These are phyloP conservation scores for Electrona antarctica DNA, from an alignment of 2,113 vertebrate genomes.

Conservation along the genomic window DNA sequence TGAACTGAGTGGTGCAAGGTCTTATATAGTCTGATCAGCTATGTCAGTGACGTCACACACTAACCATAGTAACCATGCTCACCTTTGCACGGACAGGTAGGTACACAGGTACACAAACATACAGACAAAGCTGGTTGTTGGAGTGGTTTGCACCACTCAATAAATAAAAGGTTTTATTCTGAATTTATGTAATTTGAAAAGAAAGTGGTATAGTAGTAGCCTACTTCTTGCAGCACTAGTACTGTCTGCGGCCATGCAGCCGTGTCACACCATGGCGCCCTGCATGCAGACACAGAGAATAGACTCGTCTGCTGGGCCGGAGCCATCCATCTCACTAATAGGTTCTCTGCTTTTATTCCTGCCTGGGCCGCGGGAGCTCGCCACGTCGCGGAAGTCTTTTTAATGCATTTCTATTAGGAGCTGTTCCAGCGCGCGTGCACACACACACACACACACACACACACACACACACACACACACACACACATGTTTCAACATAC, in stretches of 20 bases:
- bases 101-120: no score
- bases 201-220: no score
- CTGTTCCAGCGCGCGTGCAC: slow-evolving; percentile 50
- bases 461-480: background rate
- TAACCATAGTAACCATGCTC: no score
- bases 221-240: no score
- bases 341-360: slow-evolving; percentile 54
- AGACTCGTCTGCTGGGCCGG: slow-evolving; percentile 41
- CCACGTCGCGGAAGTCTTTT: slow-evolving; percentile 49
- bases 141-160: no score
- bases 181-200: no score
- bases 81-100: no score
- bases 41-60: no score
- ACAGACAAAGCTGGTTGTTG: no score
- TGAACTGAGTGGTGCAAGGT: no score
- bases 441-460: slow-evolving; percentile 27
- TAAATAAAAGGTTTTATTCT: no score
- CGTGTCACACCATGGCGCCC: slow-evolving; percentile 12
- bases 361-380: slow-evolving; percentile 24
- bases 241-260: slow-evolving; percentile 2
- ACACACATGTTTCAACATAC: background rate
- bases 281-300: slow-evolving; percentile 28
- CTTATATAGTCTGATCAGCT: no score
- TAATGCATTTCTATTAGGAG: slow-evolving; percentile 60
- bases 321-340: slow-evolving; percentile 57